These are phyloP conservation scores for Stictocephala bisonia DNA, from an alignment of 2,888 invertebrate genomes.

Conservation along the genomic window DNA sequence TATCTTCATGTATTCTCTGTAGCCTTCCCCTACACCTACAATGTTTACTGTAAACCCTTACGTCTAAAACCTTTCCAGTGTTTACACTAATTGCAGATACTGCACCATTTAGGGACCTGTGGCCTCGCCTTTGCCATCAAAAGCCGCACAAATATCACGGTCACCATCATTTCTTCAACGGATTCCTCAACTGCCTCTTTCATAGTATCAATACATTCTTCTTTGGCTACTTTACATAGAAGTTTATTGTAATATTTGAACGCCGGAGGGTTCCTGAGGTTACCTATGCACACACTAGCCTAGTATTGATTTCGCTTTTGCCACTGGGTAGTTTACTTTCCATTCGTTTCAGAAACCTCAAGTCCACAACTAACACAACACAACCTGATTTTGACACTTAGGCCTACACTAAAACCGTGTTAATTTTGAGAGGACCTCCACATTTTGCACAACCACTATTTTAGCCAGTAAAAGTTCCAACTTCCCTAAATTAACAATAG, in stretches of 20 bases:
- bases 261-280: too few species aligned
- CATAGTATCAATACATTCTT: background rate
- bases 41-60: background rate
- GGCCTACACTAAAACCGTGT: too few species aligned
- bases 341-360: too few species aligned
- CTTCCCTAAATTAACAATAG: too few species aligned
- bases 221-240: conserved; percentile 1
- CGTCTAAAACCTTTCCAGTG: background rate
- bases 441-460: too few species aligned
- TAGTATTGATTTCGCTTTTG: too few species aligned
- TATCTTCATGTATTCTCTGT: background rate
- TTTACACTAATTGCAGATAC: background rate
- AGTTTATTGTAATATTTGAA: conserved; percentile 1
- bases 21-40: background rate
- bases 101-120: background rate
- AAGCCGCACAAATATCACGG: background rate
- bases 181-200: conserved; percentile 17
- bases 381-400: too few species aligned
- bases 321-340: too few species aligned
- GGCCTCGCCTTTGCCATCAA: conserved; percentile 25
- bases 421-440: too few species aligned
- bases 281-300: too few species aligned
- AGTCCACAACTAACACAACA: too few species aligned
- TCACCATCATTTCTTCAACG: background rate
- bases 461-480: too few species aligned